Evolutionary conservation across 2,888 invertebrate species (phyloP), one percentile per base, ranked within the genome.

Genomic region (Cryptocephalus moraei): DNA sequence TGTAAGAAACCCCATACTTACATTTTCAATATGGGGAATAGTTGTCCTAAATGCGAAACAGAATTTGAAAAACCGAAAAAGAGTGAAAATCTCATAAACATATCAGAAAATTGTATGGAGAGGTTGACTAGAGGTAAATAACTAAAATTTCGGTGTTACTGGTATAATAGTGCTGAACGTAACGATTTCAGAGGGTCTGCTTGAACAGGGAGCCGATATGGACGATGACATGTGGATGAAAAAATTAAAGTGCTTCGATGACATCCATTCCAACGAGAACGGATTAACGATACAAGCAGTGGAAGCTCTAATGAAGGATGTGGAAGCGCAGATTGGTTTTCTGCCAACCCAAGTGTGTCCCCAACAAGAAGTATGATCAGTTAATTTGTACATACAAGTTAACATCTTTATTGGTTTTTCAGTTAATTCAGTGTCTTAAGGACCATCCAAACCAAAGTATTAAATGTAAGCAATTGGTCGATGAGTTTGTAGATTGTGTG

Each of bases 231-330:
- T 22, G 22, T 22, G 22, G 22, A 22, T 22, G 22, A 22, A 22
- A 22, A 22, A 52, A 49, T 47, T 63, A 36, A 57, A 55, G 50
- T 71, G 71, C 43, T 56, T 77, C 58, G 78, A 78, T 51, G 75
- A 77, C 12, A 68, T 57, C 14, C 77, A 78, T 57, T 73, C 76
- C 0, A 70, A 73, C 52, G 64, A 66, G 53, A 70, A 66, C 46
- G 75, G 76, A 67, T 71, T 68, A n/a, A 60, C 59, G 1, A 8
- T 54, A 14, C 55, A 57, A 41, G 49, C 48, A 43, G 59, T 66
- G 46, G 49, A 62, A 32, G 50, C 54, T 38, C 48, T 63, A 33
- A 42, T 56, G 2, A 54, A 55, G n/a, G 44, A 50, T 45, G 45
- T 62, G 11, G 61, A 62, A 32, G 44, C 46, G 9, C 49, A 51